A percentile compares a stretch with the other conserved stretches of the same genome.
These are phyloP conservation scores for Condylostylus longicornis DNA, from an alignment of 1,140 invertebrate genomes.

Conservation along the genomic window DNA sequence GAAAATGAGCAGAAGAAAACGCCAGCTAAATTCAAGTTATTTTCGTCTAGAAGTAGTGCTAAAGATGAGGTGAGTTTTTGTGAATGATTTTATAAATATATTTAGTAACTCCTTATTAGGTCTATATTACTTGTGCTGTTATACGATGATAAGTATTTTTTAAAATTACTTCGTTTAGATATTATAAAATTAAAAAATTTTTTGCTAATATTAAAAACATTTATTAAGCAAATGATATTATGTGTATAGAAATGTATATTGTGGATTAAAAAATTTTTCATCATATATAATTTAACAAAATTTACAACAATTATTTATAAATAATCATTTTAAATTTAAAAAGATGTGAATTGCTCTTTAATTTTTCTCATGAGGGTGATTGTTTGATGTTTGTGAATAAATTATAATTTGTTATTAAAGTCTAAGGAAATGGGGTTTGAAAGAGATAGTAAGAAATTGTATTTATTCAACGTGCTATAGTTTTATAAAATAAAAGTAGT, in stretches of 20 bases:
- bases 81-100: conserved; percentile 1
- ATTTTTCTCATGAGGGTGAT: background rate
- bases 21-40: conserved; percentile 25
- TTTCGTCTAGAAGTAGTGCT: conserved; percentile 17
- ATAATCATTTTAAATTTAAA: background rate
- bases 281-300: background rate
- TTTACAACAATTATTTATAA: background rate
- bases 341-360: background rate
- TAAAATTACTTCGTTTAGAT: no score
- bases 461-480: background rate
- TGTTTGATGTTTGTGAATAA: background rate
- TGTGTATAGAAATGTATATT: no score
- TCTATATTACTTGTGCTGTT: no score
- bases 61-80: conserved; percentile 12
- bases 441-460: no score
- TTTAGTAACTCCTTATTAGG: background rate
- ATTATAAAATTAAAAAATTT: no score
- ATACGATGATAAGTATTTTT: no score
- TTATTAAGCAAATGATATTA: background rate
- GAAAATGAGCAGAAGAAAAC: conserved; percentile 19
- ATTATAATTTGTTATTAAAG: no score
- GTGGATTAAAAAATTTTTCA: no score
- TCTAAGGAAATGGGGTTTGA: no score
- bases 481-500: no score
- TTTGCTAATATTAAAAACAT: background rate